These are phyloP conservation scores for Xylota segnis DNA, from an alignment of 2,888 invertebrate genomes.

Conservation along the genomic window DNA sequence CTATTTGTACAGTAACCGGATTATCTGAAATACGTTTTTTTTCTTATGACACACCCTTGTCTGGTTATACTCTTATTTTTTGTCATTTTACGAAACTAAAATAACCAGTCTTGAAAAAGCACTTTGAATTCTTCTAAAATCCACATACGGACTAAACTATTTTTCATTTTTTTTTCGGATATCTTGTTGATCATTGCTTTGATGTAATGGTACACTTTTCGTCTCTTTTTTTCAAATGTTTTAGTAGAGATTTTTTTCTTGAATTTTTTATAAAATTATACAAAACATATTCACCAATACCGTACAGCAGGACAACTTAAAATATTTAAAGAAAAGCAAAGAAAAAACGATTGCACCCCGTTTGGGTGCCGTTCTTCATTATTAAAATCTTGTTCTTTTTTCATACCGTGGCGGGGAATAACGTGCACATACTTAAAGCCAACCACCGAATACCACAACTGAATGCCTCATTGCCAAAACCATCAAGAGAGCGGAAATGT, in stretches of 20 bases:
- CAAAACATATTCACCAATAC: conserved; percentile 11
- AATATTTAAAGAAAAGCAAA: not conserved
- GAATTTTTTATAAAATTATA: not conserved
- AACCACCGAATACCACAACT: conserved; percentile 43
- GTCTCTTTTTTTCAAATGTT: not conserved
- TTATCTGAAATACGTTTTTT: conserved; percentile 13
- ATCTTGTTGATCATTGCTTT: conserved; percentile 8
- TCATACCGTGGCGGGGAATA: conserved; percentile 45
- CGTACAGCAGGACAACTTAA: not conserved
- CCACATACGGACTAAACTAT: conserved; percentile 3
- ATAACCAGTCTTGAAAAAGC: not conserved
- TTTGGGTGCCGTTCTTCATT: conserved; percentile 26
- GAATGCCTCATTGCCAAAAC: conserved; percentile 7
- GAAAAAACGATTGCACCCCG: not conserved
- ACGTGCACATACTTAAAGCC: conserved; percentile 45
- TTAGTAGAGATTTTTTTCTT: not conserved
- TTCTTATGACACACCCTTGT: conserved; percentile 39
- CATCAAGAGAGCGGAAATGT: conserved; percentile 9
- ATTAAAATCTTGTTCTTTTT: conserved; percentile 28
- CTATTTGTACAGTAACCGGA: not conserved
- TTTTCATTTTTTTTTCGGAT: not conserved
- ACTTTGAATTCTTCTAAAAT: not conserved
- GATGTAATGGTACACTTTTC: conserved; percentile 9
- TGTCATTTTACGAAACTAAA: conserved; percentile 3
- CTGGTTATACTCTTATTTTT: not conserved